Conservation (phyloP, 2,888 invertebrate genomes). For the Eupithecia tripunctaria region DNA sequence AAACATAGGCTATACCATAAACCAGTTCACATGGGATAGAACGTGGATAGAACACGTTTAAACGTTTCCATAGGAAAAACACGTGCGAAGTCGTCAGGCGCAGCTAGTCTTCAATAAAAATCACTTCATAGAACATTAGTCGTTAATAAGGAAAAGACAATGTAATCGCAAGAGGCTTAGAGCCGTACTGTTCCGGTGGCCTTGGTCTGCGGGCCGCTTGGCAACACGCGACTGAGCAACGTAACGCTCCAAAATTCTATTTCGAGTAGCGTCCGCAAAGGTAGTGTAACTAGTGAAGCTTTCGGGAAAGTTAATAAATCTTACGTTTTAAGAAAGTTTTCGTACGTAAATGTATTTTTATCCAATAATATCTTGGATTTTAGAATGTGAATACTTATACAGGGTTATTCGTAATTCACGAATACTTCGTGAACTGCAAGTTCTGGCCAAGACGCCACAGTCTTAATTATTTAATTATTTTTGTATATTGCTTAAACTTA, state of each 20-base stretch:
- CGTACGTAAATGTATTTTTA: too few relatives aligned
- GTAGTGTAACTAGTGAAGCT: constrained; percentile 12
- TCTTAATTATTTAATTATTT: too few relatives aligned
- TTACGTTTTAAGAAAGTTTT: background rate
- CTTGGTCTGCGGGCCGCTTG: constrained; percentile 52
- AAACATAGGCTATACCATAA: too few relatives aligned
- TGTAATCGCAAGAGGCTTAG: constrained; percentile 38
- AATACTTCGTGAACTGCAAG: too few relatives aligned
- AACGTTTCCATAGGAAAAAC: too few relatives aligned
- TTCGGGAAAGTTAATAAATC: constrained; percentile 13
- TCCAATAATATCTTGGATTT: too few relatives aligned
- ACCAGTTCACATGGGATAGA: too few relatives aligned
- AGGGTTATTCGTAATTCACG: too few relatives aligned
- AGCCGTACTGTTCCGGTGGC: constrained; percentile 41
- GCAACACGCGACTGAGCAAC: constrained; percentile 47
- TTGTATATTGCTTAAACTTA: too few relatives aligned
- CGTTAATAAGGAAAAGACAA: constrained; percentile 44
- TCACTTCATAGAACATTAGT: constrained; percentile 15
- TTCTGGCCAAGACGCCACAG: too few relatives aligned
- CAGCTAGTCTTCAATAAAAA: background rate
- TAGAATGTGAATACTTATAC: too few relatives aligned
- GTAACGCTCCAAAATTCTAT: constrained; percentile 34
- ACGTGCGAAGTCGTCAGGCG: background rate
- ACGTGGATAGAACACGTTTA: too few relatives aligned
- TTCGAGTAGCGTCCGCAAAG: constrained; percentile 29